Base-by-base conservation (phyloP, 1,140 invertebrate species). In the Philaenus spumarius region DNA sequence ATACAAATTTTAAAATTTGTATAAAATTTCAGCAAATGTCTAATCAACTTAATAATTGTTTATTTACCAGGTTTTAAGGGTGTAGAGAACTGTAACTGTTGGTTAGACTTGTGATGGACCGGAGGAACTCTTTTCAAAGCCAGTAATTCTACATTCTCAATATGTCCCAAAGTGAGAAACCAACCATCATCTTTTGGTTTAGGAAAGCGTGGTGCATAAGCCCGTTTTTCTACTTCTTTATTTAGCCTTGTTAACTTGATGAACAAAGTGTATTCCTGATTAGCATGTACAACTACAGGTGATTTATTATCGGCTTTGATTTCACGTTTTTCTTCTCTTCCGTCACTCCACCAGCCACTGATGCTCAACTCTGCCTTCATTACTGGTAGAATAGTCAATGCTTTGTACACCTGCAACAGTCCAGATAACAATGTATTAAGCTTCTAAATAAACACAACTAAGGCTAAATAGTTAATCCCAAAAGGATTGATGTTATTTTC, bases 161-260 rank as follows among this genome's bases (percentile, higher is more conserved):
- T 69, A 52, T 83, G 80, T 9, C 93, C 95, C 1, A 98, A 73
- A 0, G 95, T 80, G 0, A 97, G 65, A 71, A 98, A 89, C 95
- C 95, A 98, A 45, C 92, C 90, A 72, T 98, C 95, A 64, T 94
- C 92, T 75, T 98, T 98, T 5, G 86, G 82, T 71, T 95, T 95
- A 0, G 91, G 84, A 75, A 94, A 98, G 62, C 83, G 80, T 5
- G 92, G 90, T 63, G 89, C 84, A 63, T 88, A 77, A 11, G 88
- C 89, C 70, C 82, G 78, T 58, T 78, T 70, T 55, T 73, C 72
- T 26, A 65, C 67, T 2, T 64, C 69, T 11, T 63, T 64, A 59
- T 78, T 81, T 55, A 71, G 76, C 67, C 73, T 64, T 54, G 70
- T 75, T 61, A 81, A 70, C 26, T 77, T 78, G 17, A 67, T 64